Percentiles rank a stretch among this genome's conserved stretches.
Conservation (phyloP, 2,888 invertebrate species). For the Orthosia cruda region DNA sequence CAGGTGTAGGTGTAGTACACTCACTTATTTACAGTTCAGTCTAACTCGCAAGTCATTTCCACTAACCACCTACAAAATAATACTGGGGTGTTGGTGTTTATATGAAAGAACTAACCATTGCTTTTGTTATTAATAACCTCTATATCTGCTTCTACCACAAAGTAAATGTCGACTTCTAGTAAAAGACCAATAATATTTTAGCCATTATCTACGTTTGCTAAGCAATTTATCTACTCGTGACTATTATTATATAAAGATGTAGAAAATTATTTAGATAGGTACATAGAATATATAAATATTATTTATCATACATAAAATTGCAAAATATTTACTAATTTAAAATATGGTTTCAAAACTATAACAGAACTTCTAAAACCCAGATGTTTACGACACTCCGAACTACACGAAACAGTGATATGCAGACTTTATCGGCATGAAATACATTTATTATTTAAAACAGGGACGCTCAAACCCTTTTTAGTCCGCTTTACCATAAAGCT, state of each 20-base stretch:
- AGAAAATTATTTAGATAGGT: not conserved
- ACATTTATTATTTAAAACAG: slow-evolving; percentile 64
- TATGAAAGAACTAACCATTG: not conserved
- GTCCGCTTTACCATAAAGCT: slow-evolving; percentile 42
- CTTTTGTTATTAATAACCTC: no score
- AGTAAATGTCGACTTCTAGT: not conserved
- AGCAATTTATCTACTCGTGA: not conserved
- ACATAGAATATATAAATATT: no score
- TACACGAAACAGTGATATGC: slow-evolving; percentile 29
- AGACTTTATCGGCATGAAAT: slow-evolving; percentile 35
- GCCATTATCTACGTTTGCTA: not conserved
- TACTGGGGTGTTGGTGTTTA: no score
- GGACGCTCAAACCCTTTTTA: slow-evolving; percentile 44
- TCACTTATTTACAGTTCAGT: not conserved
- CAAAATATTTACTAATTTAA: no score
- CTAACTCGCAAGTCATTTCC: not conserved
- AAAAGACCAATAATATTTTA: not conserved
- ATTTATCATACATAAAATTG: no score
- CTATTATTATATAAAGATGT: no score
- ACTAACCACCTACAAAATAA: no score
- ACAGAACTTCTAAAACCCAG: slow-evolving; percentile 9
- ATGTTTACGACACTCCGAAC: slow-evolving; percentile 17
- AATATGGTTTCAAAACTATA: no score
- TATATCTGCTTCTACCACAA: not conserved
- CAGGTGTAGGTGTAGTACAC: not conserved